Evolutionary conservation across 2,113 vertebrate genomes (phyloP), one percentile per base, ranked within the genome.

Genomic region (Platichthys stellatus): DNA sequence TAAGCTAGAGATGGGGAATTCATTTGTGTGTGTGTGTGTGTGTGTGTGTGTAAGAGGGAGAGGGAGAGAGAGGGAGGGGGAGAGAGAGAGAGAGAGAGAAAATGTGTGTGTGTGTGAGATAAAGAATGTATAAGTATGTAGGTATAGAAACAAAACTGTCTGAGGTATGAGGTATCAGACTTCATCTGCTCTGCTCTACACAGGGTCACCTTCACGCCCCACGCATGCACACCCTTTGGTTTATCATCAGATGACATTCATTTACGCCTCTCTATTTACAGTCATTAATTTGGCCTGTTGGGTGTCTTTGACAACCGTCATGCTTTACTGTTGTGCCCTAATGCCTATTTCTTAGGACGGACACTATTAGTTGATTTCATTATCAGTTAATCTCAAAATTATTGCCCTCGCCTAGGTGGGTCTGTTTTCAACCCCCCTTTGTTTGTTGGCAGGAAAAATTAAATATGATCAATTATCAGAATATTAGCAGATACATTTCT

Each of bases 131-230:
- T 23, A 43, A 76, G 62, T 49, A 53, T 82, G 78, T 78, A 67
- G 82, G 65, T 69, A 78, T 28, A 51, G 78, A 84, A 76, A 81
- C 58, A 84, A 70, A 87, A 65, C 26, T 20, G 63, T 40, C 57
- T 69, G 76, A 14, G 66, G 53, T 56, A 54, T 68, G 57, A 45
- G 68, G 70, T 53, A 1, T 76, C 38, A 62, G 23, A 66, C 63
- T 66, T 67, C 12, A 0, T 71, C 4, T 62, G 21, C 13, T 61
- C 5, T 40, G 40, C 43, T 59, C 20, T 28, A 56, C 20, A 58
- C 5, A 1, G 57, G 64, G 66, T 86, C 66, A 83, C 69, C 54
- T 85, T 65, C 51, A 54, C 8, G 9, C 18, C 49, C 21, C 8
- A 6, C 35, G 31, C 40, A 58, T 23, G 24, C 20, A 62, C 21